Conservation (phyloP, 2,888 invertebrate species). For the Pimpla rufipes region DNA sequence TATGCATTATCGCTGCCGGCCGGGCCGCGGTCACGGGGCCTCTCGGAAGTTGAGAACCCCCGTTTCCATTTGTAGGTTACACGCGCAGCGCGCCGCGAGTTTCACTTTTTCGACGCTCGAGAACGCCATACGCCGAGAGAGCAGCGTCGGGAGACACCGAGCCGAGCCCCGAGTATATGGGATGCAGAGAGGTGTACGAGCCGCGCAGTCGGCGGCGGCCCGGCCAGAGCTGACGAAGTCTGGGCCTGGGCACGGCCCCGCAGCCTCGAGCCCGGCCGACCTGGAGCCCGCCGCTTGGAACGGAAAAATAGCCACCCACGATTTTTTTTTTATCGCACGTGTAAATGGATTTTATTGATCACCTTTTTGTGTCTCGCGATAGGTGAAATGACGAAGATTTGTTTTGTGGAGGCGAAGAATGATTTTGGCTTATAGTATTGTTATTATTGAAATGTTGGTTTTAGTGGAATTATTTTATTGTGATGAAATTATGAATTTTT, state of each 20-base stretch:
- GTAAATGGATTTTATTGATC: too few relatives aligned
- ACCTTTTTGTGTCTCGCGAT: too few relatives aligned
- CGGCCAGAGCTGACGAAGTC: constrained; percentile 51
- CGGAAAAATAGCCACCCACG: too few relatives aligned
- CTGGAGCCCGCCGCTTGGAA: too few relatives aligned
- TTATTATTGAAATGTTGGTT: too few relatives aligned
- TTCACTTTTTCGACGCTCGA: constrained; percentile 85
- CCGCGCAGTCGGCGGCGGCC: constrained; percentile 44
- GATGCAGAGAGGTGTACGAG: constrained; percentile 53
- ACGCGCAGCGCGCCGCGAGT: constrained; percentile 85
- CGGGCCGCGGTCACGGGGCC: constrained; percentile 24
- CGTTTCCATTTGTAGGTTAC: constrained; percentile 85
- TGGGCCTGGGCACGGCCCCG: constrained; percentile 21
- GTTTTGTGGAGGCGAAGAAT: too few relatives aligned
- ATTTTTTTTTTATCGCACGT: too few relatives aligned
- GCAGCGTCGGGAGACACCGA: constrained; percentile 48
- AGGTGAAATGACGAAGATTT: too few relatives aligned
- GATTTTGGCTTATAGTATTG: too few relatives aligned
- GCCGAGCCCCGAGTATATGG: constrained; percentile 34
- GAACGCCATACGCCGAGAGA: constrained; percentile 71
- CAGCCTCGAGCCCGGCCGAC: neutral
- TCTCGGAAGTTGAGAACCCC: constrained; percentile 83
- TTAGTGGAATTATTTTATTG: too few relatives aligned
- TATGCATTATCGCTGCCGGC: constrained; percentile 48
- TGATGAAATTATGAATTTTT: too few relatives aligned